Percentiles rank a stretch among this genome's conserved stretches.
phyloP scores from a whole-genome alignment of 2,797 vertebrate species.

The Sphenodon punctatus region DNA sequence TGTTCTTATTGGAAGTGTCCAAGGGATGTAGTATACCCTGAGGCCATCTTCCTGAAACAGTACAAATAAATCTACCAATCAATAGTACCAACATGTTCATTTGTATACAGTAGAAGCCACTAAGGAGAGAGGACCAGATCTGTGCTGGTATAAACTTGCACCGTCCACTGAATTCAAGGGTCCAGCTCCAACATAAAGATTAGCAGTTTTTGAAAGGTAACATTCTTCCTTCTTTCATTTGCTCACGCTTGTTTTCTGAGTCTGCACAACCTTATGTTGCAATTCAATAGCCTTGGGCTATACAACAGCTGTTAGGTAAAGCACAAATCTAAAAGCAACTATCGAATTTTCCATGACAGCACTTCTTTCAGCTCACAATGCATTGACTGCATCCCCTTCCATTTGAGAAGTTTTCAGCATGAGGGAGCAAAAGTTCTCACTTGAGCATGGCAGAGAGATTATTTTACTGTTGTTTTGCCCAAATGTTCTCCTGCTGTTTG shows the following conservation, averaged over 20 bases:
- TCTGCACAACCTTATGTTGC: slow-evolving; percentile 10
- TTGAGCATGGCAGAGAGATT: background rate
- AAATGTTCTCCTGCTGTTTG: slow-evolving; percentile 48
- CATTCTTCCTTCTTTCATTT: background rate
- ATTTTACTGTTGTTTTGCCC: slow-evolving; percentile 20
- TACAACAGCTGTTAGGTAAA: background rate
- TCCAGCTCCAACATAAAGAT: background rate
- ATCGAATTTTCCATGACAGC: background rate
- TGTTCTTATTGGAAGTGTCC: too few species aligned
- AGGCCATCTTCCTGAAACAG: background rate
- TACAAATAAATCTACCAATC: background rate
- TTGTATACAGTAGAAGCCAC: background rate
- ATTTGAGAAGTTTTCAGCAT: background rate
- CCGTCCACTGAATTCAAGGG: background rate
- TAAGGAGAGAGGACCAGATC: background rate
- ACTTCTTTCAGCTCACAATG: slow-evolving; percentile 1
- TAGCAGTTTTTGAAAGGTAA: background rate
- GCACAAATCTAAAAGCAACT: slow-evolving; percentile 1
- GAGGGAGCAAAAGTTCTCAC: background rate
- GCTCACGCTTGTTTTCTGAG: slow-evolving; percentile 16
- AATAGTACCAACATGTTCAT: background rate
- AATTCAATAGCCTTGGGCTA: background rate
- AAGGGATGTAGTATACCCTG: too few species aligned
- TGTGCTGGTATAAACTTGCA: background rate
- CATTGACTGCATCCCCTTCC: background rate